These are phyloP conservation scores for Lichenostomus cassidix DNA, from an alignment of 2,113 vertebrate species.

Conservation along the genomic window DNA sequence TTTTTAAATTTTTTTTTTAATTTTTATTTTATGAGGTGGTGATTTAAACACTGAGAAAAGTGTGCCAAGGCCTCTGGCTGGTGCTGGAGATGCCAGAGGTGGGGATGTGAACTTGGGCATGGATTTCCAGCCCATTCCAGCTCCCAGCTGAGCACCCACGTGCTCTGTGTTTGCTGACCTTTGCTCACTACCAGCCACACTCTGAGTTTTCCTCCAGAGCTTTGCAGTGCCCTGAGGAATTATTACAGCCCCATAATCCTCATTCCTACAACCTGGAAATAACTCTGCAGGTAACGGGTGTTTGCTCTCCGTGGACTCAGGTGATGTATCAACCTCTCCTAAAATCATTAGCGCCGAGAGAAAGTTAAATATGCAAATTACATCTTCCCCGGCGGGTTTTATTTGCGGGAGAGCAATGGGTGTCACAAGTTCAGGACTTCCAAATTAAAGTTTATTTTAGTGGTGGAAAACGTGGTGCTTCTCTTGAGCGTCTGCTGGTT, in stretches of 20 bases:
- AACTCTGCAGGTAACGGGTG: background rate
- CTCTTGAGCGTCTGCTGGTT: background rate
- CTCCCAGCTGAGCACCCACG: background rate
- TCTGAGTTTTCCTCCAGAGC: background rate
- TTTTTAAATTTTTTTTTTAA: background rate
- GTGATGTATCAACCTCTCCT: background rate
- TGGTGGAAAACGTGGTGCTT: background rate
- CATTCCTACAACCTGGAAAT: background rate
- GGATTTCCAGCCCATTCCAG: background rate
- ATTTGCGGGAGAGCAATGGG: constrained; percentile 40
- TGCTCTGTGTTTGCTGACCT: background rate
- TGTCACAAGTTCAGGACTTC: constrained; percentile 18
- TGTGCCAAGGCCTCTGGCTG: background rate
- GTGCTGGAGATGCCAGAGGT: background rate
- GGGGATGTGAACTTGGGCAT: accelerated
- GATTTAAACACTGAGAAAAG: background rate
- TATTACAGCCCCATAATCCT: background rate
- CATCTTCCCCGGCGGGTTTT: constrained; percentile 50
- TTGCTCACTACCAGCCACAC: accelerated
- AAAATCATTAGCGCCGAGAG: background rate
- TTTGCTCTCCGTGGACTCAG: background rate
- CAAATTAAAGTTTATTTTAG: constrained; percentile 42
- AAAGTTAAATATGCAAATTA: constrained; percentile 59
- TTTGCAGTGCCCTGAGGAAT: background rate
- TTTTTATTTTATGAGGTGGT: background rate